Evolutionary conservation across 2,888 invertebrate species (phyloP).

Genomic region (Cephus spinipes): DNA sequence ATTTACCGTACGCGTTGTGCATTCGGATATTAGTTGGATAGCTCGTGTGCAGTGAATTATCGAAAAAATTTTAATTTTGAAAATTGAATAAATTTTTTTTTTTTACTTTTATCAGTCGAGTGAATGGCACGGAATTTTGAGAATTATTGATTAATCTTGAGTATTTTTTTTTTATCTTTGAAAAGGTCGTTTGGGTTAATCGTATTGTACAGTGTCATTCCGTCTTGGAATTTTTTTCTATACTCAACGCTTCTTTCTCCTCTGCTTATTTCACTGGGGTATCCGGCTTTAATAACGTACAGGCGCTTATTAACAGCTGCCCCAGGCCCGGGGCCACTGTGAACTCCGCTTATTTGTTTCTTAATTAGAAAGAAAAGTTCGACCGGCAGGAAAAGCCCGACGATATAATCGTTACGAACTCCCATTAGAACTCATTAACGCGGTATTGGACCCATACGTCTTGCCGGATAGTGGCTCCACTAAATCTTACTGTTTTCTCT

Average conservation of each 20-base stretch:
- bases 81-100: constrained; percentile 7
- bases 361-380: constrained; percentile 64
- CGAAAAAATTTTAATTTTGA: background rate
- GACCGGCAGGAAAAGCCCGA: constrained; percentile 48
- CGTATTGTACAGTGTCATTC: too few relatives aligned
- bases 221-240: constrained; percentile 17
- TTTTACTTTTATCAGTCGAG: constrained; percentile 3
- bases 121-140: too few relatives aligned
- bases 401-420: constrained; percentile 63
- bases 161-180: too few relatives aligned
- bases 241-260: constrained; percentile 36
- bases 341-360: constrained; percentile 59
- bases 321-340: constrained; percentile 15
- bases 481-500: constrained; percentile 30
- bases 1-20: too few relatives aligned
- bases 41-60: too few relatives aligned
- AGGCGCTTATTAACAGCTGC: constrained; percentile 54
- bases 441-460: constrained; percentile 63
- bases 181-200: too few relatives aligned
- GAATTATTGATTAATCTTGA: too few relatives aligned
- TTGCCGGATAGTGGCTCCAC: constrained; percentile 30
- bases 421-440: constrained; percentile 65
- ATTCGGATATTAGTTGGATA: too few relatives aligned
- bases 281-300: constrained; percentile 56
- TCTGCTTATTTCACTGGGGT: constrained; percentile 24